Conservation (phyloP, 2,113 vertebrate genomes). For the Egretta garzetta region DNA sequence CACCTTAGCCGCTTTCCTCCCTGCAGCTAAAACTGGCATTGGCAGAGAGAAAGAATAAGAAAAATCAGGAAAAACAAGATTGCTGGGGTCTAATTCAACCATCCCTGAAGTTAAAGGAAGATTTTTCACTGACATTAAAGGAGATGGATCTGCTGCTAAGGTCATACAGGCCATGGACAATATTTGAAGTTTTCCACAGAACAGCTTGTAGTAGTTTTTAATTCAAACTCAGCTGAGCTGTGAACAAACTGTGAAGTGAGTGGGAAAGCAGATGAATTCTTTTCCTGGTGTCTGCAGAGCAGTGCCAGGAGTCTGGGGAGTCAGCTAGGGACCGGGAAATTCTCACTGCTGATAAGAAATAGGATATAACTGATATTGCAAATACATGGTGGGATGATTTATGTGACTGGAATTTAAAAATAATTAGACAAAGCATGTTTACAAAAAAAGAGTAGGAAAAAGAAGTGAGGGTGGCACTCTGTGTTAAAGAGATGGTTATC, state of each 20-base stretch:
- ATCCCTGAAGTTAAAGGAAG: constrained; percentile 19
- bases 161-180: not conserved
- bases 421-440: not conserved
- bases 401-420: not conserved
- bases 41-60: not conserved
- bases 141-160: not conserved
- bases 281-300: not conserved
- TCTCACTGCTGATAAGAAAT: not conserved
- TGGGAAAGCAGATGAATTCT: not conserved
- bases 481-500: not conserved
- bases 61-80: constrained; percentile 8
- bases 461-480: not conserved
- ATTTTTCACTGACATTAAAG: not conserved
- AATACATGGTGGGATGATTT: not conserved
- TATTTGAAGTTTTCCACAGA: constrained; percentile 20
- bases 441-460: not conserved
- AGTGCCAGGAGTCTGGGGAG: not conserved
- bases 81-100: not conserved
- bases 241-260: not conserved
- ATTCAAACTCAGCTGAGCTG: not conserved
- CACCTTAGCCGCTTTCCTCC: not conserved
- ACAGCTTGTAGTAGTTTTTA: not conserved
- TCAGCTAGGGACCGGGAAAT: not conserved
- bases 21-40: not conserved
- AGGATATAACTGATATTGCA: not conserved